Evolutionary conservation across 2,797 vertebrate species (phyloP).

Genomic region (Acanthiza pusilla): DNA sequence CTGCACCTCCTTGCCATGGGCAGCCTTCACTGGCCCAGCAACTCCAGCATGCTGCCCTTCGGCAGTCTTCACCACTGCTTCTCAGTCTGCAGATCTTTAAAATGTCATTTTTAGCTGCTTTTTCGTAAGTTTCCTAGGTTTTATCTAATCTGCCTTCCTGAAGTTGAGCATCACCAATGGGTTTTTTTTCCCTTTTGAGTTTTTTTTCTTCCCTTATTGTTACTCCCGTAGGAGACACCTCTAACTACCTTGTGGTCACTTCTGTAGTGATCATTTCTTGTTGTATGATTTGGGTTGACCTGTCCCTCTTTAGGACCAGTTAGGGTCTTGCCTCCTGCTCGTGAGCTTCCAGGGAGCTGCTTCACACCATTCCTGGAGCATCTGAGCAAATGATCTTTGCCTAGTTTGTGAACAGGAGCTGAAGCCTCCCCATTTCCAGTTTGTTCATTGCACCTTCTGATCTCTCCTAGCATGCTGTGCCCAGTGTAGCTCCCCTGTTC

Average conservation of each 20-base stretch:
- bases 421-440: neutral
- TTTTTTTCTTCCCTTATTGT: neutral
- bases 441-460: neutral
- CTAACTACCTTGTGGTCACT: neutral
- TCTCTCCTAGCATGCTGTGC: neutral
- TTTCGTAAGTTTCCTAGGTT: neutral
- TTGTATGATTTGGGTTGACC: neutral
- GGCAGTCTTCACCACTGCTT: neutral
- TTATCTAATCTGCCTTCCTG: neutral
- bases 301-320: neutral
- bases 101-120: neutral
- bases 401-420: neutral
- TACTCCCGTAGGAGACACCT: neutral
- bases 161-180: neutral
- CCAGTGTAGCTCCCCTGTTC: neutral
- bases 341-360: neutral
- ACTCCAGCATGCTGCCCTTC: neutral
- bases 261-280: neutral
- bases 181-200: neutral
- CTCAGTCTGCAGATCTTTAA: neutral
- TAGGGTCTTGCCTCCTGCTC: neutral
- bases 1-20: neutral
- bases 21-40: neutral
- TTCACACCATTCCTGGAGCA: neutral
- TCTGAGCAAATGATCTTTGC: neutral